Evolutionary conservation across 2,113 vertebrate genomes (phyloP).

Genomic region (Gambusia holbrooki): DNA sequence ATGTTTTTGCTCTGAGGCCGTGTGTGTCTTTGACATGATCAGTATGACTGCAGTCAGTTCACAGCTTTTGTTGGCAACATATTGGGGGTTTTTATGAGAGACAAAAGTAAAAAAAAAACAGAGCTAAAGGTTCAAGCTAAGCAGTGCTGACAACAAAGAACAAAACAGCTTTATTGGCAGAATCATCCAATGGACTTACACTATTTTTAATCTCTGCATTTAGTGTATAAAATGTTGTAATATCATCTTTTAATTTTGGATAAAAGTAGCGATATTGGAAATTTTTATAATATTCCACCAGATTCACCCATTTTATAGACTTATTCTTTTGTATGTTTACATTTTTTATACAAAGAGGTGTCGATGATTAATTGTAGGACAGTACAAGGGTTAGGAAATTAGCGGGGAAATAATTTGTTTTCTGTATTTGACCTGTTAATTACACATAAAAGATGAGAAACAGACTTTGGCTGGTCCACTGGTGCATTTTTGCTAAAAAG

Average conservation of each 20-base stretch:
- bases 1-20: conserved; percentile 29
- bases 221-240: background rate
- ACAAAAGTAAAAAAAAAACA: conserved; percentile 15
- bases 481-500: no score
- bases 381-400: no score
- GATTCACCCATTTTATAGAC: background rate
- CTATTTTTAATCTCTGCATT: background rate
- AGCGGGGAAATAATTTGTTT: no score
- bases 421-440: no score
- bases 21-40: conserved; percentile 45
- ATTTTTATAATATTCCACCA: background rate
- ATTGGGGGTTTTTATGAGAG: conserved; percentile 26
- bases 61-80: conserved; percentile 31
- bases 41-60: conserved; percentile 59
- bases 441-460: no score
- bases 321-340: background rate
- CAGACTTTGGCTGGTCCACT: no score
- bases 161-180: no score
- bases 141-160: conserved; percentile 1
- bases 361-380: no score
- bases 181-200: no score
- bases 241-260: background rate
- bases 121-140: conserved; percentile 1
- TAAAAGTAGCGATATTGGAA: background rate
- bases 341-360: background rate